A percentile compares a stretch with the other conserved stretches of the same genome.
Conservation (phyloP, 2,888 invertebrate genomes). For the Caenorhabditis panamensis region DNA sequence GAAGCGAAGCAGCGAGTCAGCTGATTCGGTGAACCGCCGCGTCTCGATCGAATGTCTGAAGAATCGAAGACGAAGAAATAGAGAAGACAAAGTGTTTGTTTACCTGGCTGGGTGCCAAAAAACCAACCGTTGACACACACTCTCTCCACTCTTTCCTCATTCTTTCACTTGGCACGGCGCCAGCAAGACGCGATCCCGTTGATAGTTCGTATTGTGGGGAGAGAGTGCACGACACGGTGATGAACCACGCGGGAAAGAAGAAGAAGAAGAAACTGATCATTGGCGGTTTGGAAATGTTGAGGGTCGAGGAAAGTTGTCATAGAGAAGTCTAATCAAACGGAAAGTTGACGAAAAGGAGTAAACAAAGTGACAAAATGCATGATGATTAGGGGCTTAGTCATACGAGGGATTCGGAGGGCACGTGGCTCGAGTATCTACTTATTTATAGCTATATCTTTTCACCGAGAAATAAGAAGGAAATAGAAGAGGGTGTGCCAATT, state of each 20-base stretch:
- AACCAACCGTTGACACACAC: constrained; percentile 18
- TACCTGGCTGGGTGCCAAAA: constrained; percentile 54
- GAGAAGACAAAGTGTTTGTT: constrained; percentile 31
- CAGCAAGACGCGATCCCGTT: constrained; percentile 24
- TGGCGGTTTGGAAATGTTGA: constrained; percentile 24
- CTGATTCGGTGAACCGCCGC: constrained; percentile 24
- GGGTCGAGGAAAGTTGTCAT: neutral
- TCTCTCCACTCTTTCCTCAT: constrained; percentile 1
- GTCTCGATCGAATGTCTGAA: constrained; percentile 2
- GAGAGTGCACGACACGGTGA: constrained; percentile 24
- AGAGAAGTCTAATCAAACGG: neutral
- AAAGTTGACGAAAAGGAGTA: neutral
- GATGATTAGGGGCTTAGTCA: neutral
- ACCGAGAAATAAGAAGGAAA: neutral
- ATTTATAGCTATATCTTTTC: neutral
- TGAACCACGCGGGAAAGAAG: constrained; percentile 4
- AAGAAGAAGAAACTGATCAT: constrained; percentile 32
- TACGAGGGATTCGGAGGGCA: neutral
- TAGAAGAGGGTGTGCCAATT: constrained; percentile 21
- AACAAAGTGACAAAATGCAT: neutral
- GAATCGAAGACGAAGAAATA: constrained; percentile 12
- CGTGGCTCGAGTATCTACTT: neutral
- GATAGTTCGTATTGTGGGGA: constrained; percentile 7
- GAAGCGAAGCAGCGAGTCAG: constrained; percentile 18
- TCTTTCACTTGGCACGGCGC: constrained; percentile 45